Conservation (phyloP, 2,797 vertebrate genomes). For the Anguilla marmorata region DNA sequence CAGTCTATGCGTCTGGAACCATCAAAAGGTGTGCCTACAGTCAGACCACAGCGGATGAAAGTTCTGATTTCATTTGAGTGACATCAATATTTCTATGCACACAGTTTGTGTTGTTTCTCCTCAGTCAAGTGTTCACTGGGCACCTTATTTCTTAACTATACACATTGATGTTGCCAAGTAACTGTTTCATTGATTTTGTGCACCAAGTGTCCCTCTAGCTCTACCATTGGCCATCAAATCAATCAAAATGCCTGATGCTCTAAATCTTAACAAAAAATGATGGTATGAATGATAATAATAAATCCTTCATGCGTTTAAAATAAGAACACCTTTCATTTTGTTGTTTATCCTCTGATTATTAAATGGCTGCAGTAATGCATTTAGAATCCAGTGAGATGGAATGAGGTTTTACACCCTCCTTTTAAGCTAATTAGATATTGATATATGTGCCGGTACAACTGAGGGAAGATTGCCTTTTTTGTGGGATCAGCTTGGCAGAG, state of each 20-base stretch:
- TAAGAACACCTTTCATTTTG: constrained; percentile 16
- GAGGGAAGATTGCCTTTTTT: constrained; percentile 25
- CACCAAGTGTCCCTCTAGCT: constrained; percentile 24
- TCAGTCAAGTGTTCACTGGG: not conserved
- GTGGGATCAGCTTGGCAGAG: not conserved
- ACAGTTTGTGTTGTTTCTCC: not conserved
- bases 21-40: not conserved
- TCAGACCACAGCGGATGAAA: not conserved
- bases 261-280: not conserved
- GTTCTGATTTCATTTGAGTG: not conserved
- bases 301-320: not conserved
- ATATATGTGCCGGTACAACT: constrained; percentile 29
- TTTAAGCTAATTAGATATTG: constrained; percentile 46
- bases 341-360: constrained; percentile 7
- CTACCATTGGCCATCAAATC: not conserved
- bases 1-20: not conserved
- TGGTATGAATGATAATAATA: not conserved
- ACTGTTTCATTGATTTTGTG: constrained; percentile 15
- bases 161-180: constrained; percentile 29
- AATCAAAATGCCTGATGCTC: constrained; percentile 18
- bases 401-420: constrained; percentile 21
- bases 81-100: not conserved
- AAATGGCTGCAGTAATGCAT: constrained; percentile 14
- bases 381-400: constrained; percentile 20
- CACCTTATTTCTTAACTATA: not conserved